These are phyloP conservation scores for Tenthredo scrophulariae DNA, from an alignment of 2,888 invertebrate species.

Conservation along the genomic window DNA sequence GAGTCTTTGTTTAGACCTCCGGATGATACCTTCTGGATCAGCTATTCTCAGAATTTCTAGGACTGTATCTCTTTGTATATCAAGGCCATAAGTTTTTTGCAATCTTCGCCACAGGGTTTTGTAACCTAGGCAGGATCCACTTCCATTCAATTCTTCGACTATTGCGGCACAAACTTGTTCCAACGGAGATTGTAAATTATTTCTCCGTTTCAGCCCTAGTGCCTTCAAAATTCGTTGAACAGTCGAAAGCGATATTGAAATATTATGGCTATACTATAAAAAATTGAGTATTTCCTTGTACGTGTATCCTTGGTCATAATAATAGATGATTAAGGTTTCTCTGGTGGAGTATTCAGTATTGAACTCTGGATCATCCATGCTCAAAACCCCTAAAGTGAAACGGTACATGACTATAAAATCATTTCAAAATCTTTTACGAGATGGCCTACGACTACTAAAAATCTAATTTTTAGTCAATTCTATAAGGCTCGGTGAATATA, in stretches of 20 bases:
- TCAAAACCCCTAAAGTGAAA: background rate
- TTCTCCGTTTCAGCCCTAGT: conserved; percentile 31
- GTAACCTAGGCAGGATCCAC: conserved; percentile 49
- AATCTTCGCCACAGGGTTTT: conserved; percentile 47
- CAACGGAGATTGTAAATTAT: background rate
- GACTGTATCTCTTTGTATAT: conserved; percentile 46
- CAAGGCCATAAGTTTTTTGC: conserved; percentile 21
- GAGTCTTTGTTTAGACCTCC: conserved; percentile 33
- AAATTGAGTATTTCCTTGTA: background rate
- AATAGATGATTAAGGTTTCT: background rate
- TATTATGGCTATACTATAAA: conserved; percentile 10
- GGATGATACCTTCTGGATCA: conserved; percentile 52
- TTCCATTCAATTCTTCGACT: conserved; percentile 40
- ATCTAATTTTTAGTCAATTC: background rate
- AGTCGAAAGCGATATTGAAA: conserved; percentile 32
- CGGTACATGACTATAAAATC: background rate
- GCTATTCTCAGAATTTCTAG: conserved; percentile 35
- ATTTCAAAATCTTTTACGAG: background rate
- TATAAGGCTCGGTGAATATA: too few species aligned
- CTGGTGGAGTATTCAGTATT: background rate
- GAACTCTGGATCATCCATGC: background rate
- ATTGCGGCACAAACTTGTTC: conserved; percentile 41
- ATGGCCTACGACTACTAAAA: background rate
- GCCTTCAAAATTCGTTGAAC: conserved; percentile 35
- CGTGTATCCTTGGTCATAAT: background rate